Evolutionary conservation across 2,888 invertebrate genomes (phyloP).

Genomic region (Tiliacea citrago): DNA sequence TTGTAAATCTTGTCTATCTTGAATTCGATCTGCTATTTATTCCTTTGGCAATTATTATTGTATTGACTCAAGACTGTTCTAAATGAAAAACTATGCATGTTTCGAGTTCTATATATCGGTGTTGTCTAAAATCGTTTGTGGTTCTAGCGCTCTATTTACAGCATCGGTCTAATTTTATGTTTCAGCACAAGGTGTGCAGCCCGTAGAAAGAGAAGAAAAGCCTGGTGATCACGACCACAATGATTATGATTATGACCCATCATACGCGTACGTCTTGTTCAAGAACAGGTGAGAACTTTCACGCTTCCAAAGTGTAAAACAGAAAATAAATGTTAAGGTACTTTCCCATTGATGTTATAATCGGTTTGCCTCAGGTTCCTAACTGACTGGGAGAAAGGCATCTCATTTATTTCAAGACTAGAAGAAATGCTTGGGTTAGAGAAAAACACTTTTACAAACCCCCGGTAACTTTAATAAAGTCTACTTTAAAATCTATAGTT

Average conservation of each 20-base stretch:
- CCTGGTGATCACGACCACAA: constrained; percentile 86
- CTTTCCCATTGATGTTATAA: constrained; percentile 60
- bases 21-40: constrained; percentile 32
- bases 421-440: constrained; percentile 93
- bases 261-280: constrained; percentile 95
- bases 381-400: constrained; percentile 93
- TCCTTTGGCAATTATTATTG: constrained; percentile 35
- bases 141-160: constrained; percentile 21
- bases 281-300: constrained; percentile 92
- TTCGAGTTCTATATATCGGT: constrained; percentile 54
- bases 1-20: constrained; percentile 14
- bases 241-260: constrained; percentile 93
- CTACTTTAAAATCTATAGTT: constrained; percentile 49
- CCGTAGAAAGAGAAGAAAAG: constrained; percentile 72
- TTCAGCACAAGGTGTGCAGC: constrained; percentile 79
- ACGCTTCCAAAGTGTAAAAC: constrained; percentile 11
- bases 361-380: constrained; percentile 78
- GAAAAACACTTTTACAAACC: constrained; percentile 91
- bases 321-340: constrained; percentile 59
- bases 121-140: constrained; percentile 42
- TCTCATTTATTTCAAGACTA: constrained; percentile 92
- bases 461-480: constrained; percentile 87
- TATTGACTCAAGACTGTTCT: constrained; percentile 22
- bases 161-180: constrained; percentile 64
- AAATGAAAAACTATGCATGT: constrained; percentile 57